Conservation (phyloP, 2,113 vertebrate genomes). For the Mastomys natalensis region DNA sequence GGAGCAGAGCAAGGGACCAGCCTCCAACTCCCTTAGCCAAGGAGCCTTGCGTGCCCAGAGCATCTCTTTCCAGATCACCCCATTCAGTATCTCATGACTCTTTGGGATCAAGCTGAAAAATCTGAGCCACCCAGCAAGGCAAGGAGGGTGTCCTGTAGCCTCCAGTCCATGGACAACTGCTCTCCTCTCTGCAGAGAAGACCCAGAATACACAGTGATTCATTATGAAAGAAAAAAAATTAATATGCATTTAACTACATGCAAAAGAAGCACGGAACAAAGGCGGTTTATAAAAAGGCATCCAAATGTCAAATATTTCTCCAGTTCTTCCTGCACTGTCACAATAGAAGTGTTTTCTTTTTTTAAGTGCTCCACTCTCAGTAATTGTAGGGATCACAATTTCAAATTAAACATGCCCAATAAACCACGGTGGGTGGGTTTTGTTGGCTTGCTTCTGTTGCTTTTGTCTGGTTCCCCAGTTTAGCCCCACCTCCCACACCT, state of each 20-base stretch:
- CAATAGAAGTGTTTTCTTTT: conserved; percentile 55
- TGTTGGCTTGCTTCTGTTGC: background rate
- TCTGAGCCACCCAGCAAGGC: background rate
- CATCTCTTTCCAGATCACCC: background rate
- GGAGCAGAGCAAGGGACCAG: background rate
- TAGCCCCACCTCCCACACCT: background rate
- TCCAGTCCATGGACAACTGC: background rate
- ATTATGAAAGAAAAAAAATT: conserved; percentile 60
- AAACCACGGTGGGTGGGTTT: background rate
- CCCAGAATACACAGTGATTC: conserved; percentile 14
- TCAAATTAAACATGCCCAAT: conserved; percentile 19
- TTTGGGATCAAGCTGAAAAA: background rate
- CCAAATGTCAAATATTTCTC: conserved; percentile 66
- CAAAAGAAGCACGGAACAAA: conserved; percentile 73
- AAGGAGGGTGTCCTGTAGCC: background rate
- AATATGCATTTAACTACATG: conserved; percentile 73
- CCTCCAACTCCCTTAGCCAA: background rate
- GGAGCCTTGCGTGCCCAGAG: background rate
- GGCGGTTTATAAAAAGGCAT: conserved; percentile 58
- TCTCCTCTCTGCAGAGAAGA: conserved; percentile 27
- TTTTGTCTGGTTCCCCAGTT: background rate
- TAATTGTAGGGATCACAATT: conserved; percentile 53
- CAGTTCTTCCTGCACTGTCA: conserved; percentile 61
- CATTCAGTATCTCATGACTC: background rate
- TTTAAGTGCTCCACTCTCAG: conserved; percentile 41